Evolutionary conservation across 2,888 invertebrate genomes (phyloP).

Genomic region (Sthenelais limicola): DNA sequence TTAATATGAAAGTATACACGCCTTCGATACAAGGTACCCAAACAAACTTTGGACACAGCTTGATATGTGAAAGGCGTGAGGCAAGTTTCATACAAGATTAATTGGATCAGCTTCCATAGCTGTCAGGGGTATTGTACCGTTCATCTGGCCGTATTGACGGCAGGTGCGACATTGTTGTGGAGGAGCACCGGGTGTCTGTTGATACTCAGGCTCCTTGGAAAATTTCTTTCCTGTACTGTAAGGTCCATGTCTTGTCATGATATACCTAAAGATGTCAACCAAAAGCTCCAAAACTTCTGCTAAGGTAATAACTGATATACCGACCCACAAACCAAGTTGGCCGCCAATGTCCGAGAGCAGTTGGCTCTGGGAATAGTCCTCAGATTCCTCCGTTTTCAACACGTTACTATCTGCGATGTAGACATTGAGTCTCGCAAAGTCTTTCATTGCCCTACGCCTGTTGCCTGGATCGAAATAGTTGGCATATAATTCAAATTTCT

Average conservation of each 20-base stretch:
- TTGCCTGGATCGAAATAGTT: constrained; percentile 42
- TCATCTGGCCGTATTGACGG: constrained; percentile 39
- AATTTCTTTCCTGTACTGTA: constrained; percentile 29
- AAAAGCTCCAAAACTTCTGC: constrained; percentile 44
- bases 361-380: constrained; percentile 43
- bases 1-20: no score
- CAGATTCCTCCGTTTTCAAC: constrained; percentile 44
- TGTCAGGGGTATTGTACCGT: constrained; percentile 40
- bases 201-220: constrained; percentile 33
- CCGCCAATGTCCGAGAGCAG: constrained; percentile 46
- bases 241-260: constrained; percentile 32
- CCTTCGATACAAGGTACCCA: no score
- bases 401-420: constrained; percentile 47
- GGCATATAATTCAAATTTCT: constrained; percentile 41
- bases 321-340: constrained; percentile 46
- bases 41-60: no score
- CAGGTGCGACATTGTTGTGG: constrained; percentile 8
- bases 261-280: constrained; percentile 31
- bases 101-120: constrained; percentile 33
- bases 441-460: constrained; percentile 42
- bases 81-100: constrained; percentile 40
- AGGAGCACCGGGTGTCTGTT: background rate
- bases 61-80: constrained; percentile 29
- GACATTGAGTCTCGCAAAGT: constrained; percentile 45
- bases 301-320: constrained; percentile 45